A percentile compares a stretch with the other conserved stretches of the same genome.
These are phyloP conservation scores for Kryphioiulus occultus DNA, from an alignment of 2,888 invertebrate genomes.

Conservation along the genomic window DNA sequence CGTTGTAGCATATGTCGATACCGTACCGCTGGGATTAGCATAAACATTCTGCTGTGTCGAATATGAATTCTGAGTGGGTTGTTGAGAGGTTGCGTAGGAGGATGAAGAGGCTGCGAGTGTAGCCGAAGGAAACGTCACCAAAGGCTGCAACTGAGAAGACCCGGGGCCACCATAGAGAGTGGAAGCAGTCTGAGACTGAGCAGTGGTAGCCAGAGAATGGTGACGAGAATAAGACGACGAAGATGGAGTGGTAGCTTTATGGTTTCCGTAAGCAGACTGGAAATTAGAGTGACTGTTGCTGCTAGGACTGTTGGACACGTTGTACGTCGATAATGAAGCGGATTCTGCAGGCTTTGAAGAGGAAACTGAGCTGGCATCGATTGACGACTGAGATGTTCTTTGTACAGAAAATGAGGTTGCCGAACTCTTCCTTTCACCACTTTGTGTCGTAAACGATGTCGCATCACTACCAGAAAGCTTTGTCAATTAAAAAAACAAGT, in stretches of 20 bases:
- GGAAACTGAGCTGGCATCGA: background rate
- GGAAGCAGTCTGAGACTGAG: background rate
- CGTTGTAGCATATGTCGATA: constrained; percentile 34
- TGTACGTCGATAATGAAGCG: constrained; percentile 38
- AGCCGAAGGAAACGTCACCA: constrained; percentile 18
- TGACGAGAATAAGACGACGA: constrained; percentile 44
- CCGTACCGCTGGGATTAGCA: constrained; percentile 39
- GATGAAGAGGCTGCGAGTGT: background rate
- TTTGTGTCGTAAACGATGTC: background rate
- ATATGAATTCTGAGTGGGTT: background rate
- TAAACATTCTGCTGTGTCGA: background rate
- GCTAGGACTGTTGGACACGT: background rate
- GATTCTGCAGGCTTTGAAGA: background rate
- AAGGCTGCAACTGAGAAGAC: constrained; percentile 37
- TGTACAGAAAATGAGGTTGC: background rate
- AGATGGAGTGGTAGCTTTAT: background rate
- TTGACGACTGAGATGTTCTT: background rate
- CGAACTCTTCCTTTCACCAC: background rate
- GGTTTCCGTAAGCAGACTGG: constrained; percentile 44
- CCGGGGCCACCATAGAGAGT: background rate
- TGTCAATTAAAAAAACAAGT: too few relatives aligned
- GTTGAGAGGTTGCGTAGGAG: background rate
- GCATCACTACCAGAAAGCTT: background rate
- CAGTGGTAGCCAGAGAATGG: background rate
- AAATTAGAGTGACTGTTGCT: constrained; percentile 39